These are phyloP conservation scores for Blomia tropicalis DNA, from an alignment of 2,888 invertebrate species.

Conservation along the genomic window DNA sequence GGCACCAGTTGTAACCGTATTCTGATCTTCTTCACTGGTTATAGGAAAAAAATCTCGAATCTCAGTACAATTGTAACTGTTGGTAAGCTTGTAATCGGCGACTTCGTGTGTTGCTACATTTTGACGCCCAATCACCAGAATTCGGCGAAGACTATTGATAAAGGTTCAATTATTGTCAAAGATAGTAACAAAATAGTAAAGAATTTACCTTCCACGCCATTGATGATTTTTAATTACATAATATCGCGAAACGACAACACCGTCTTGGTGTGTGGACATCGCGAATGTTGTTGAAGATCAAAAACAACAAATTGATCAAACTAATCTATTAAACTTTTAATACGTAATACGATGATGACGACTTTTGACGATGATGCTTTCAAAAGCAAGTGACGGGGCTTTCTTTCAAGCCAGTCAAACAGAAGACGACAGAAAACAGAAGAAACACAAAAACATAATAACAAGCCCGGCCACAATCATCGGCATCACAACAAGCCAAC, in stretches of 20 bases:
- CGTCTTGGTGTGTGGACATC: neutral
- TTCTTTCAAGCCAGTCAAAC: neutral
- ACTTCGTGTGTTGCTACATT: slow-evolving; percentile 11
- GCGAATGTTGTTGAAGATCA: neutral
- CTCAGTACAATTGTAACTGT: slow-evolving; percentile 4
- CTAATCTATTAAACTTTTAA: too few species aligned
- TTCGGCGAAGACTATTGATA: neutral
- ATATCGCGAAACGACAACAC: slow-evolving; percentile 13
- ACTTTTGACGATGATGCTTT: neutral
- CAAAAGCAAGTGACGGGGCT: neutral
- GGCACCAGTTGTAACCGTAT: slow-evolving; percentile 29
- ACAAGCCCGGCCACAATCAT: too few species aligned
- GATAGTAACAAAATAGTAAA: neutral
- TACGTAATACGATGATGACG: too few species aligned
- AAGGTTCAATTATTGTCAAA: neutral
- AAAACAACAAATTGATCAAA: too few species aligned
- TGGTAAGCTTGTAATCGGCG: slow-evolving; percentile 13
- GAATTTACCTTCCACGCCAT: slow-evolving; percentile 13
- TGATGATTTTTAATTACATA: slow-evolving; percentile 7
- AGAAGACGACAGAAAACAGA: neutral
- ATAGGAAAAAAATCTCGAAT: slow-evolving; percentile 14
- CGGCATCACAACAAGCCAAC: neutral
- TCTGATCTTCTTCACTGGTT: slow-evolving; percentile 19
- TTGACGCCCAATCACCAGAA: neutral
- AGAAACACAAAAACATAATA: neutral